Base-by-base conservation (phyloP, 2,888 invertebrate species). In the Nomada hirtipes region DNA sequence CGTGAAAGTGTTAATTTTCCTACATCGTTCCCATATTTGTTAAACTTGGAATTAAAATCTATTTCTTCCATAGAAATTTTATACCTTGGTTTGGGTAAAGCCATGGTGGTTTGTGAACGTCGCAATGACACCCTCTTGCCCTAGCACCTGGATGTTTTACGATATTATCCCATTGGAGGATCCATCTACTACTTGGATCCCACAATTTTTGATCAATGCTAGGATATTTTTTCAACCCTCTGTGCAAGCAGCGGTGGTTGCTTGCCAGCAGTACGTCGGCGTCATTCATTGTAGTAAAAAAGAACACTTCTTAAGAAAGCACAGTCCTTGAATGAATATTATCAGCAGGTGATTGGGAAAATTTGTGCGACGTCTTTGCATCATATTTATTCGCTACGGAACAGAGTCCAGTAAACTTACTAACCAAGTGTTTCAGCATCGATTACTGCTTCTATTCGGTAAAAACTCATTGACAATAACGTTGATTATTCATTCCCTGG, bases 141-240 rank as follows among this genome's bases (percentile, higher is more conserved):
- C 94, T 91, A 15, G 94, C 93, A 55, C 94, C 94, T 3, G 94
- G 94, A 89, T 94, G 94, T 76, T 94, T 94, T 55, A 95, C 93
- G 83, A 95, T 94, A 88, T 94, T 94, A 90, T 95, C 95, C 93
- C 94, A 95, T 79, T 94, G 93, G 57, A 94, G 92, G 73, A 95
- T 95, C 95, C 95, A 95, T 74, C 92, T 93, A 86, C 94, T 93
- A 88, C 95, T 94, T 4, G 93, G 91, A 78, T 94, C 94, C 95
- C 95, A 95, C 70, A 94, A 88, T 76, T 91, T 91, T 83, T 93
- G 92, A 88, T 93, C 93, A 73, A 93, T 90, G 78, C 93, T 93
- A n/a, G 93, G 93, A 87, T 93, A 93, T 71, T 90, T 92, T 63
- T 89, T 89, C 63, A 93, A 90, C 72, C 93, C 93, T 29, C 93